Conservation (phyloP, 2,888 invertebrate species). For the Erannis defoliaria region DNA sequence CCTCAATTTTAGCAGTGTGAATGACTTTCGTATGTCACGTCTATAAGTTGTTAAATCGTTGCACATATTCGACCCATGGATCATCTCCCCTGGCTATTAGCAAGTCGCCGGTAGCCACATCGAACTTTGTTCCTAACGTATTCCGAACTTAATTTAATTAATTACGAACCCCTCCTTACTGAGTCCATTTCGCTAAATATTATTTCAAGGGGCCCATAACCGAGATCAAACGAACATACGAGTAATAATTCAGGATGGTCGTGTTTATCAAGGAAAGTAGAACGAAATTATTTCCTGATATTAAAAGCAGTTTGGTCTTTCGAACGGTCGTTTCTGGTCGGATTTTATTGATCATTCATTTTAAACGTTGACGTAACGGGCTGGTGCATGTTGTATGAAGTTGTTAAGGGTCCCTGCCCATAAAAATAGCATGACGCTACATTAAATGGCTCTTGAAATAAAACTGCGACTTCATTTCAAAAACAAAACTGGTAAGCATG, state of each 20-base stretch:
- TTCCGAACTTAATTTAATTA: conserved; percentile 85
- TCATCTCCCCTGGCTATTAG: conserved; percentile 80
- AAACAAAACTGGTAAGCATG: conserved; percentile 14
- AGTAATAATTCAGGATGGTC: conserved; percentile 56
- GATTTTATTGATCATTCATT: conserved; percentile 80
- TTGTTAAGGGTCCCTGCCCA: conserved; percentile 69
- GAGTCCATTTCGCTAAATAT: conserved; percentile 80
- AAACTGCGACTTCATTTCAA: conserved; percentile 19
- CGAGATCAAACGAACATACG: conserved; percentile 72
- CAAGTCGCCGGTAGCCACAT: conserved; percentile 76
- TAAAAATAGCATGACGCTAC: conserved; percentile 52
- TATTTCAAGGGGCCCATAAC: conserved; percentile 72
- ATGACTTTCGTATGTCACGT: no score
- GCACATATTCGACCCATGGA: conserved; percentile 58
- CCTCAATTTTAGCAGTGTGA: no score
- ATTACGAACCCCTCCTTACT: conserved; percentile 73
- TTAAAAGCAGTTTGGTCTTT: conserved; percentile 59
- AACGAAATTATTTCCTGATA: conserved; percentile 56
- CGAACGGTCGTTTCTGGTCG: conserved; percentile 64
- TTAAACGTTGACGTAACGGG: conserved; percentile 68
- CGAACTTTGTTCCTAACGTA: conserved; percentile 81
- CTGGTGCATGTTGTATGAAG: conserved; percentile 71
- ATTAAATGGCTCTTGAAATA: conserved; percentile 32
- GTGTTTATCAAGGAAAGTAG: conserved; percentile 63
- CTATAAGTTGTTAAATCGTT: not conserved